These are phyloP conservation scores for Catotricha subobsoleta DNA, from an alignment of 2,888 invertebrate species.

Conservation along the genomic window DNA sequence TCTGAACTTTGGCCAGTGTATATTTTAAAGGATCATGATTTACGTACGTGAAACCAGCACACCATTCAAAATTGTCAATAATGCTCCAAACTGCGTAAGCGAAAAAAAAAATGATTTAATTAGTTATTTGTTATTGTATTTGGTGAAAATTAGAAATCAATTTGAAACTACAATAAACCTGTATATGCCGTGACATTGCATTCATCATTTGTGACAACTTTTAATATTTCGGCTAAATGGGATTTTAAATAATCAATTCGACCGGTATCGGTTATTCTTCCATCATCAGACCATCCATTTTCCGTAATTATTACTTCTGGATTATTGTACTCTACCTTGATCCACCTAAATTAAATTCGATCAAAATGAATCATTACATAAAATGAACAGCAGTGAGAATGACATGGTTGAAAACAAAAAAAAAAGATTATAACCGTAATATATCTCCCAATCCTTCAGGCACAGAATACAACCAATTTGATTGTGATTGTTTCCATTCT, in stretches of 20 bases:
- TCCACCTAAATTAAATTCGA: conserved; percentile 22
- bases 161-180: background rate
- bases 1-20: no score
- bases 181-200: conserved; percentile 20
- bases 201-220: conserved; percentile 17
- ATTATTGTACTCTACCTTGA: conserved; percentile 36
- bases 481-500: conserved; percentile 18
- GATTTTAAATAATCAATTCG: conserved; percentile 22
- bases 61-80: conserved; percentile 24
- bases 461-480: conserved; percentile 19
- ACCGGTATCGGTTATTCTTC: conserved; percentile 23
- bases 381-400: background rate
- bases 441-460: conserved; percentile 18
- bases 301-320: conserved; percentile 38
- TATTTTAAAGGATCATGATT: background rate
- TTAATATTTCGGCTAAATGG: conserved; percentile 18
- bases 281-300: conserved; percentile 37
- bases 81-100: conserved; percentile 18
- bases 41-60: conserved; percentile 19
- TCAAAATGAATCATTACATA: background rate
- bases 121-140: background rate
- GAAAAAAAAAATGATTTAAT: no score
- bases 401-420: background rate
- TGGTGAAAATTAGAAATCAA: background rate
- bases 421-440: conserved; percentile 8